Base-by-base conservation (phyloP, 2,888 invertebrate genomes). In the Endotricha flammealis region DNA sequence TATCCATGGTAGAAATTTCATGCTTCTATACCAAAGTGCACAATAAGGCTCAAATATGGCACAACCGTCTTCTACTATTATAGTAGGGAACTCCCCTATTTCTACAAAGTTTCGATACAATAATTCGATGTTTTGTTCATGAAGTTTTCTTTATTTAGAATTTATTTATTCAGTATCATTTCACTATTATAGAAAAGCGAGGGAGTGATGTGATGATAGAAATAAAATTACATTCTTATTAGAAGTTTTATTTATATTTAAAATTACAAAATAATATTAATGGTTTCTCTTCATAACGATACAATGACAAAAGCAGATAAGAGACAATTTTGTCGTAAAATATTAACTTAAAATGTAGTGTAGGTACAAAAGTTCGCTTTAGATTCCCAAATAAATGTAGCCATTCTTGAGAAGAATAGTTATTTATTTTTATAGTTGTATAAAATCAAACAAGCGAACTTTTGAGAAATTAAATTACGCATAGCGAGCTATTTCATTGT, bases 161-260 rank as follows among this genome's bases (percentile, higher is more conserved):
- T n/a, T n/a, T n/a, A n/a, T n/a, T n/a, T n/a, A n/a, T n/a, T n/a
- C n/a, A n/a, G n/a, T n/a, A n/a, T n/a, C n/a, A n/a, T n/a, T n/a
- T n/a, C n/a, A n/a, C n/a, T n/a, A n/a, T n/a, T n/a, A n/a, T n/a
- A n/a, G n/a, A n/a, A n/a, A n/a, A n/a, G n/a, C n/a, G n/a, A n/a
- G n/a, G n/a, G n/a, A 12, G 28, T 12, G 28, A 12, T n/a, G 1
- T 12, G 12, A 13, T 8, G n/a, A 12, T n/a, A 3, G 2, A 17
- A 29, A 29, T 29, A 29, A 29, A 29, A 7, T 3, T 6, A 13
- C 6, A 29, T 14, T 29, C 29, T 29, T 29, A 33, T 34, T 34
- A 34, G 29, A 29, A 9, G 9, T 23, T 35, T 34, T 35, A 35
- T 35, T 35, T 23, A 14, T 29, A 35, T 9, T 35, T 35, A 20